phyloP scores from a whole-genome alignment of 2,797 vertebrate genomes.

The Zalophus californianus region DNA sequence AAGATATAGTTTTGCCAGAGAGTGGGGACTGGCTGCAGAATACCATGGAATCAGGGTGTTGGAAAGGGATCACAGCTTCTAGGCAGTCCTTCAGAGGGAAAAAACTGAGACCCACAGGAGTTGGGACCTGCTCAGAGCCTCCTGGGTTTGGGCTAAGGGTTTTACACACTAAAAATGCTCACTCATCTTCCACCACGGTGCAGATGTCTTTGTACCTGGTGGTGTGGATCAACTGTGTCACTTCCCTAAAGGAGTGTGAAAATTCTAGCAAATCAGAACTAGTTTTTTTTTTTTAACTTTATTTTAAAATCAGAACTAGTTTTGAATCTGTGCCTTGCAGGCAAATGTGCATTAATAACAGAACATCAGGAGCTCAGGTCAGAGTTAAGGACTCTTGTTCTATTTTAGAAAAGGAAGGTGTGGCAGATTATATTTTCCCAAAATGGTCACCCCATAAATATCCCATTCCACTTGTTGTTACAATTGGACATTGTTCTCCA shows the following conservation, averaged over 20 bases:
- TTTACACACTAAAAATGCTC: neutral
- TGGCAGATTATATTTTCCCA: neutral
- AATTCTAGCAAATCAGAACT: conserved; percentile 3
- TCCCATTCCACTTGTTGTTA: neutral
- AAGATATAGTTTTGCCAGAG: conserved; percentile 2
- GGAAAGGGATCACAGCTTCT: neutral
- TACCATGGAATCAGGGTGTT: neutral
- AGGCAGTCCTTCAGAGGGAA: neutral
- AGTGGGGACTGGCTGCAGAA: neutral
- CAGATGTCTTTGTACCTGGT: conserved; percentile 13
- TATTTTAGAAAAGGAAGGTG: conserved; percentile 47
- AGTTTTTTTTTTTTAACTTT: neutral
- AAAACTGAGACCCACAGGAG: neutral
- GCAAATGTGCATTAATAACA: conserved; percentile 42
- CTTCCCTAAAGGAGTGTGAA: neutral
- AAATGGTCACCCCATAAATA: neutral
- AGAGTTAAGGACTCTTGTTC: neutral
- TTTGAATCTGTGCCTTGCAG: conserved; percentile 30
- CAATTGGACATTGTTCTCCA: neutral
- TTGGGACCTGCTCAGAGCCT: neutral
- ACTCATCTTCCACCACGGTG: neutral
- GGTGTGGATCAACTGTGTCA: neutral
- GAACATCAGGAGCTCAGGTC: neutral
- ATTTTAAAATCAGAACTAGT: neutral
- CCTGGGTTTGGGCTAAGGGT: neutral